Conservation (phyloP, 2,888 invertebrate genomes). For the Andrena hattorfiana region DNA sequence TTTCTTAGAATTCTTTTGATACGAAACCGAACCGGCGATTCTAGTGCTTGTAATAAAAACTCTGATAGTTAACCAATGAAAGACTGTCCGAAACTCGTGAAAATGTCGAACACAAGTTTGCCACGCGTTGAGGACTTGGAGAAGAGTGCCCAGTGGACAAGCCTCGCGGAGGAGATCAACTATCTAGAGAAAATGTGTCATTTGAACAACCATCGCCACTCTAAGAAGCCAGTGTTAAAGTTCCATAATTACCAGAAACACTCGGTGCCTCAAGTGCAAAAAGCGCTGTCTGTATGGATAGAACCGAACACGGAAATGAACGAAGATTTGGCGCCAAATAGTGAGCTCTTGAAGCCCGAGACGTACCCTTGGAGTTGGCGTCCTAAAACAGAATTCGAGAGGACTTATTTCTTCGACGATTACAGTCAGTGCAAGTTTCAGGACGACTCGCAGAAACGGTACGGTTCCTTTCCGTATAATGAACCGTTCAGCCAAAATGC, state of each 20-base stretch:
- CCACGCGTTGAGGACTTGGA: slow-evolving; percentile 75
- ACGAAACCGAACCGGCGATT: too few species aligned
- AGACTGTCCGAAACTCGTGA: neutral
- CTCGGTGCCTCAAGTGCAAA: slow-evolving; percentile 77
- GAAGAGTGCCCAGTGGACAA: slow-evolving; percentile 75
- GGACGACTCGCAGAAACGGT: neutral
- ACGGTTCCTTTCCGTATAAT: neutral
- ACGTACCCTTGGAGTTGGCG: slow-evolving; percentile 76
- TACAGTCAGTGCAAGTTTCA: slow-evolving; percentile 29
- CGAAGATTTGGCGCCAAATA: neutral
- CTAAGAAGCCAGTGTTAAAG: neutral
- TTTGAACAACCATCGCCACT: slow-evolving; percentile 35
- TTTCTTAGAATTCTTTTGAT: too few species aligned
- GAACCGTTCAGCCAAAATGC: neutral
- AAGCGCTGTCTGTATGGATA: slow-evolving; percentile 57
- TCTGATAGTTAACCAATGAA: neutral
- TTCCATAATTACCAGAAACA: slow-evolving; percentile 66
- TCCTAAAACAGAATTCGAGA: slow-evolving; percentile 80
- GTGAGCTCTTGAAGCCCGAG: neutral
- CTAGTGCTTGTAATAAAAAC: neutral
- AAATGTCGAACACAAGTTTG: slow-evolving; percentile 54
- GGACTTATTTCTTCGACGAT: slow-evolving; percentile 75
- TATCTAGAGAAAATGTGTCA: slow-evolving; percentile 73
- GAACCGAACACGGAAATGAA: slow-evolving; percentile 5
- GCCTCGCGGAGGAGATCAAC: slow-evolving; percentile 74